Percentiles rank a stretch among this genome's conserved stretches.
Evolutionary conservation across 2,888 invertebrate genomes (phyloP).

Genomic region (Aspidiotus destructor): DNA sequence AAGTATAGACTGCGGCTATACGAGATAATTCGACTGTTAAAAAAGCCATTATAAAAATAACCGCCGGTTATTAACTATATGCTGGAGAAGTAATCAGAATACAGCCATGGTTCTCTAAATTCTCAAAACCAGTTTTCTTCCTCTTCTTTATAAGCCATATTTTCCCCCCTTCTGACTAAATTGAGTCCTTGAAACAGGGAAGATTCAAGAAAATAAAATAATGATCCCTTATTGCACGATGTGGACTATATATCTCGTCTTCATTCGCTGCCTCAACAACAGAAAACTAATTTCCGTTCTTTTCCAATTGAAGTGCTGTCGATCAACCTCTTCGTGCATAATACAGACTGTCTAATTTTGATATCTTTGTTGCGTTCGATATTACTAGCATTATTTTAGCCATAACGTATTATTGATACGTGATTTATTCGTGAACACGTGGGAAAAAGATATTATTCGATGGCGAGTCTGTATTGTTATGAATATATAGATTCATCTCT

Average conservation of each 20-base stretch:
- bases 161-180: neutral
- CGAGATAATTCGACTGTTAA: constrained; percentile 12
- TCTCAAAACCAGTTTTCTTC: constrained; percentile 4
- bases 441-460: too few relatives aligned
- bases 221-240: neutral
- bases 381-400: too few relatives aligned
- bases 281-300: constrained; percentile 2
- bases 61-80: constrained; percentile 1
- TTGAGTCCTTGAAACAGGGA: constrained; percentile 1
- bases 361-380: neutral
- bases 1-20: neutral
- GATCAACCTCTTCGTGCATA: neutral
- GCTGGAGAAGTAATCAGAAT: constrained; percentile 1
- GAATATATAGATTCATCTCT: too few relatives aligned
- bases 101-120: neutral
- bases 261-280: neutral
- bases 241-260: neutral
- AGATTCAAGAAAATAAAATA: neutral
- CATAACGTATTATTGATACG: too few relatives aligned
- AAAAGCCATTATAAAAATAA: constrained; percentile 17
- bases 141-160: neutral
- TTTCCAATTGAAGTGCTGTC: neutral
- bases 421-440: too few relatives aligned
- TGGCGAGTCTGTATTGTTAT: too few relatives aligned
- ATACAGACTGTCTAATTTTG: neutral